phyloP scores from a whole-genome alignment of 35 echinoderm and acorn worm genomes.

The Lytechinus variegatus region DNA sequence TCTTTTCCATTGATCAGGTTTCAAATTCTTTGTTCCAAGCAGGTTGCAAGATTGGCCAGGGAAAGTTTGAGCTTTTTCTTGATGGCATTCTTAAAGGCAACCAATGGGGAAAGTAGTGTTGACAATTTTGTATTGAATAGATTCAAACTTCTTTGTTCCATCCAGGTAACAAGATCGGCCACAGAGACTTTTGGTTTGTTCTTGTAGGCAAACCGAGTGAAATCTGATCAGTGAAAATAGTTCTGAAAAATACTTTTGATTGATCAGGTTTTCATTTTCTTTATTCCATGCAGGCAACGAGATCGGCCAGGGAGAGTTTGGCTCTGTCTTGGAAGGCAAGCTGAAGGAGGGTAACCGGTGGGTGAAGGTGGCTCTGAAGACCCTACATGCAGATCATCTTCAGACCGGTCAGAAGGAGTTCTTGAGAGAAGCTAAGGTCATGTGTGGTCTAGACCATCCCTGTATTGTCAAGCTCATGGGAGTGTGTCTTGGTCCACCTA shows the following conservation, averaged over 20 bases:
- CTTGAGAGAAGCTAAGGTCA: constrained; percentile 89
- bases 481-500: constrained; percentile 83
- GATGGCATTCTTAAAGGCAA: too few species aligned
- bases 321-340: constrained; percentile 85
- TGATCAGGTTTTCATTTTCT: background rate
- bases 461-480: constrained; percentile 93
- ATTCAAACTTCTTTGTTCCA: too few species aligned
- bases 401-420: constrained; percentile 92
- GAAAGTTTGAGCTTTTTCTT: too few species aligned
- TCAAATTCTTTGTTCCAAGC: too few species aligned
- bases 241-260: constrained; percentile 63
- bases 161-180: constrained; percentile 85
- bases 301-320: constrained; percentile 97
- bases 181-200: constrained; percentile 92
- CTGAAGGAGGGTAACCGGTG: constrained; percentile 36
- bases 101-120: too few species aligned
- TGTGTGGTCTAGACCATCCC: constrained; percentile 86
- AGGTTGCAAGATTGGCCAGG: too few species aligned
- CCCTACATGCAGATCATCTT: constrained; percentile 88
- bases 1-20: too few species aligned
- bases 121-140: too few species aligned
- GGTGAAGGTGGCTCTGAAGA: constrained; percentile 86
- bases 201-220: constrained; percentile 66
- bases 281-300: constrained; percentile 68
- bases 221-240: constrained; percentile 49